Conservation (phyloP, 2,113 vertebrate genomes). For the Aepyceros melampus region DNA sequence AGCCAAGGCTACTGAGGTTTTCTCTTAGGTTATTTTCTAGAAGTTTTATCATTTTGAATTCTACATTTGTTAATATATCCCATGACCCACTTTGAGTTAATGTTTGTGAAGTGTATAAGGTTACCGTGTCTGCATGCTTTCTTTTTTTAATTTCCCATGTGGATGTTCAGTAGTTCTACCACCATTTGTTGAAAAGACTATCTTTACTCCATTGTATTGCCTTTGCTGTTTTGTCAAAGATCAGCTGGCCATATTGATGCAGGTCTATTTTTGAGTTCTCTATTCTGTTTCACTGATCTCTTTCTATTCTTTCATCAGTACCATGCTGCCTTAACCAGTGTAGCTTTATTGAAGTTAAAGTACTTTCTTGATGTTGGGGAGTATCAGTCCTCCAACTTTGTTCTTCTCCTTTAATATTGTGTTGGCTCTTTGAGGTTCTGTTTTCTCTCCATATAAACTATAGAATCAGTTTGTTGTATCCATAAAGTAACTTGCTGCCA, state of each 20-base stretch:
- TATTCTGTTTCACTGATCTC: not conserved
- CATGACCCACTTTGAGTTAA: not conserved
- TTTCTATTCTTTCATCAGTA: not conserved
- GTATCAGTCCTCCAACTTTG: not conserved
- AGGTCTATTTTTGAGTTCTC: not conserved
- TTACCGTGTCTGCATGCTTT: not conserved
- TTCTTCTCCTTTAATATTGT: not conserved
- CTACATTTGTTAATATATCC: not conserved
- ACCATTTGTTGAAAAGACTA: not conserved
- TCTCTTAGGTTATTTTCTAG: not conserved
- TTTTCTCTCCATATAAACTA: not conserved
- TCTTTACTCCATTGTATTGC: not conserved
- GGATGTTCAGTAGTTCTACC: not conserved
- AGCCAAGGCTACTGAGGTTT: not conserved
- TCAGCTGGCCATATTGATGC: not conserved
- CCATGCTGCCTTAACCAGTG: not conserved
- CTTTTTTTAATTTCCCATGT: not conserved
- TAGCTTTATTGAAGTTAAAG: not conserved
- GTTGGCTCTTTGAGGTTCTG: not conserved
- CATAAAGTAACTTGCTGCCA: not conserved
- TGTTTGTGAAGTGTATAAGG: not conserved
- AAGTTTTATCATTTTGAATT: not conserved
- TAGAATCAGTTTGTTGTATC: not conserved
- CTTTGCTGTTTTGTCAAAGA: not conserved
- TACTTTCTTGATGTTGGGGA: not conserved